Evolutionary conservation across 2,113 vertebrate species (phyloP).

Genomic region (Leucopsar rothschildi): DNA sequence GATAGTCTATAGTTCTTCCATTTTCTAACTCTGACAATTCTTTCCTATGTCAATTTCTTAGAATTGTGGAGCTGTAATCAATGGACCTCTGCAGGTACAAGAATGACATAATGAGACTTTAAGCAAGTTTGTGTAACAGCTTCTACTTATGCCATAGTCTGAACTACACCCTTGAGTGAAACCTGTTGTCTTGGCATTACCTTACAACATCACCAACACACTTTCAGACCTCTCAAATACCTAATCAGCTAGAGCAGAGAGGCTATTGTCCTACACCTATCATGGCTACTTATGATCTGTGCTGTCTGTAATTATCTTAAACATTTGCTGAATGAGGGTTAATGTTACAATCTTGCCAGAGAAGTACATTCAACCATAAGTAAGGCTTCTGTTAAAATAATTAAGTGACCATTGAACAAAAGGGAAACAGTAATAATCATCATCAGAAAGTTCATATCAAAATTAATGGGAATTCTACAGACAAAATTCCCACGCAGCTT

Average conservation of each 20-base stretch:
- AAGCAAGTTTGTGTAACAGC: background rate
- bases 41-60: background rate
- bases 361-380: background rate
- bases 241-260: background rate
- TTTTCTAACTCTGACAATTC: background rate
- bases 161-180: background rate
- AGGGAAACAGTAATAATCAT: background rate
- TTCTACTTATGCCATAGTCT: background rate
- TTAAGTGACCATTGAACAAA: background rate
- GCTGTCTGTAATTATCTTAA: background rate
- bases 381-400: background rate
- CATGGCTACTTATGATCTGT: background rate
- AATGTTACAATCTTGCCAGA: background rate
- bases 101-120: background rate
- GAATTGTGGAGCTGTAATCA: background rate
- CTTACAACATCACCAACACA: accelerated
- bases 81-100: background rate
- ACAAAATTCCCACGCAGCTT: background rate
- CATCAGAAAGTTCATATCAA: background rate
- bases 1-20: background rate
- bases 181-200: background rate
- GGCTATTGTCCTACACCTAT: background rate
- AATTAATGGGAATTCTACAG: background rate
- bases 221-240: background rate
- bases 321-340: background rate